Evolutionary conservation across 2,113 vertebrate genomes (phyloP).

Genomic region (Caretta caretta): DNA sequence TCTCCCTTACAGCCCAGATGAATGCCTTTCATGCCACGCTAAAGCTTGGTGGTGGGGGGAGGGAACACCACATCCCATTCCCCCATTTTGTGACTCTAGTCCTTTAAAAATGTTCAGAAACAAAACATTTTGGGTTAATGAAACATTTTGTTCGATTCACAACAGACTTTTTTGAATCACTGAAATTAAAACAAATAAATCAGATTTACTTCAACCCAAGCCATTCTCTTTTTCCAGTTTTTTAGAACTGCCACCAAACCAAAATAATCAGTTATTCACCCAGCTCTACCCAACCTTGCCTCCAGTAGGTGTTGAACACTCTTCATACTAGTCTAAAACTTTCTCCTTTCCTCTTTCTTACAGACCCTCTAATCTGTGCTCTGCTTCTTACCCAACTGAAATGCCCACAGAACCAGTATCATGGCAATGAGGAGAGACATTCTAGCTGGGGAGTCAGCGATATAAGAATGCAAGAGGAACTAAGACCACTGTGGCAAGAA

Average conservation of each 20-base stretch:
- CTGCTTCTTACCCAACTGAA: not conserved
- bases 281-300: not conserved
- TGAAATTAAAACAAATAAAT: not conserved
- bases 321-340: not conserved
- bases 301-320: not conserved
- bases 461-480: not conserved
- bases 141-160: not conserved
- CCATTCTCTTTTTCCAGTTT: too few relatives aligned
- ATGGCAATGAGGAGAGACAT: not conserved
- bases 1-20: too few relatives aligned
- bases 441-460: not conserved
- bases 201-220: not conserved
- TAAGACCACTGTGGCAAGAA: not conserved
- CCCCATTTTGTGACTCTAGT: not conserved
- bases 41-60: too few relatives aligned
- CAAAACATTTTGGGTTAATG: not conserved
- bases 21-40: too few relatives aligned
- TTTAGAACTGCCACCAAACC: too few relatives aligned
- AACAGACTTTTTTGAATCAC: not conserved
- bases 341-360: not conserved
- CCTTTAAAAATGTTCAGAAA: not conserved
- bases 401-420: not conserved
- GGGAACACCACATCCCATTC: too few relatives aligned
- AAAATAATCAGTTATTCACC: too few relatives aligned
- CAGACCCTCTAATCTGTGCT: not conserved